phyloP scores from a whole-genome alignment of 2,888 invertebrate genomes.

The Carcina quercana region DNA sequence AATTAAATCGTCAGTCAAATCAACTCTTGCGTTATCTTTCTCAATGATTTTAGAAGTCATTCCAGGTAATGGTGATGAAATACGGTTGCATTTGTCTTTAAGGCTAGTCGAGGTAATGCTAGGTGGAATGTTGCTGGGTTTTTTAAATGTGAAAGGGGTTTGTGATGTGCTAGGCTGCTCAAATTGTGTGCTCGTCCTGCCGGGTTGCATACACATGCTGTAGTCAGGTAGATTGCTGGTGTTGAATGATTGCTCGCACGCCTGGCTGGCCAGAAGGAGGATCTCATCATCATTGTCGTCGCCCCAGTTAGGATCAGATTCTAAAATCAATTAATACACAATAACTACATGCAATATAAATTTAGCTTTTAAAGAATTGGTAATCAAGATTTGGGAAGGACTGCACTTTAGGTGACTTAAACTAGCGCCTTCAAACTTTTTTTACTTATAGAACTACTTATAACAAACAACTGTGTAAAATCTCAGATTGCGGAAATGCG shows the following conservation, averaged over 20 bases:
- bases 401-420: too few relatives aligned
- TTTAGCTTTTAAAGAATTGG: too few relatives aligned
- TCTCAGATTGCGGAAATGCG: too few relatives aligned
- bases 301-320: constrained; percentile 44
- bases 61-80: constrained; percentile 57
- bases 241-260: constrained; percentile 51
- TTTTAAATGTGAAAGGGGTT: constrained; percentile 45
- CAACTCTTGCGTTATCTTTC: constrained; percentile 23
- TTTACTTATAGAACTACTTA: too few relatives aligned
- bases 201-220: constrained; percentile 51
- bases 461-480: too few relatives aligned
- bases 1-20: constrained; percentile 38
- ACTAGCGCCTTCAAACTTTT: too few relatives aligned
- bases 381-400: too few relatives aligned
- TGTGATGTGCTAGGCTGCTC: constrained; percentile 41
- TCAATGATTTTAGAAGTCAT: constrained; percentile 36
- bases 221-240: constrained; percentile 48
- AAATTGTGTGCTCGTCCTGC: constrained; percentile 53
- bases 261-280: constrained; percentile 61
- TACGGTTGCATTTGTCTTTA: constrained; percentile 50
- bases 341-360: too few relatives aligned
- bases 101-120: constrained; percentile 37
- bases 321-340: too few relatives aligned
- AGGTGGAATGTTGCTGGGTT: constrained; percentile 32
- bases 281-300: constrained; percentile 67